Conservation (phyloP, 1,140 invertebrate species). For the Zaprionus davidi region DNA sequence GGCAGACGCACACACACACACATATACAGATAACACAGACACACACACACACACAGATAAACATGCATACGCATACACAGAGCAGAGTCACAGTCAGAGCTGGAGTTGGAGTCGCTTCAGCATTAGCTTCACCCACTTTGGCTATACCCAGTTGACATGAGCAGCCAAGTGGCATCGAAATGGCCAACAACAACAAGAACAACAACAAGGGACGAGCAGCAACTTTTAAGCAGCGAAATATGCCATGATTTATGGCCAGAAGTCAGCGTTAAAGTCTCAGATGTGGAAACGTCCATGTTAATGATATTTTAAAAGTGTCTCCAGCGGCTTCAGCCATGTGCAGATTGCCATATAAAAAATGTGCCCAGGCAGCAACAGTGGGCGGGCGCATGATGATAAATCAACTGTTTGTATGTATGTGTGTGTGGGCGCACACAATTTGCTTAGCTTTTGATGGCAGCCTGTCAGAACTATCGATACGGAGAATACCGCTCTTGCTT, state of each 20-base stretch:
- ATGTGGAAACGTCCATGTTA: conserved; percentile 72
- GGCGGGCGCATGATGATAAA: conserved; percentile 5
- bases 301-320: conserved; percentile 80
- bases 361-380: neutral
- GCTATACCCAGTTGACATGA: conserved; percentile 71
- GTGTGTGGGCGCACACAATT: conserved; percentile 8
- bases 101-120: conserved; percentile 10
- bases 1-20: conserved; percentile 42
- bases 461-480: conserved; percentile 4
- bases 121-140: conserved; percentile 40
- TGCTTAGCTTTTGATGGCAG: conserved; percentile 6
- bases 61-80: neutral
- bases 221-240: conserved; percentile 44
- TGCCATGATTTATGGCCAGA: conserved; percentile 41
- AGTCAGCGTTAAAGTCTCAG: conserved; percentile 66
- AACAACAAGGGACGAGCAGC: conserved; percentile 5
- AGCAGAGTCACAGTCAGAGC: conserved; percentile 6
- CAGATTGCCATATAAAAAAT: conserved; percentile 25
- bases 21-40: neutral
- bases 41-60: conserved; percentile 3
- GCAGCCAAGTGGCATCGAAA: conserved; percentile 50
- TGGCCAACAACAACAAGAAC: conserved; percentile 13
- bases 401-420: conserved; percentile 1
- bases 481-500: neutral
- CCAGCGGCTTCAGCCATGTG: conserved; percentile 37